Evolutionary conservation across 2,113 vertebrate genomes (phyloP), one percentile per base, ranked within the genome.

Genomic region (Thunnus maccoyii): DNA sequence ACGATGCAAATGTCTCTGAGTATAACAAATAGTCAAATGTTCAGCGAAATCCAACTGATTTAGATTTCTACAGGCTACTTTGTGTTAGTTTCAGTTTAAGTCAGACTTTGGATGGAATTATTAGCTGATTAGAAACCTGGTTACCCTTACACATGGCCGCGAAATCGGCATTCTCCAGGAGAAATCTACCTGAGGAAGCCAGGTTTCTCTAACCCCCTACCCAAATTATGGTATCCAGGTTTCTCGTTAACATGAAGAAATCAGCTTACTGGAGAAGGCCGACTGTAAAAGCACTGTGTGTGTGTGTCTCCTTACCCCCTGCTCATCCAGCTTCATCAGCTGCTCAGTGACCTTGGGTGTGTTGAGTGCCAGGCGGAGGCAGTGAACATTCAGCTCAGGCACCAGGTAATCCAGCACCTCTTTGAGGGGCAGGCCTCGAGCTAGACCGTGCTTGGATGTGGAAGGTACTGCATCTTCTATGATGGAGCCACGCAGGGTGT

Each of bases 341-440:
- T 99, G 98, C 64, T 99, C 98, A 0, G 98, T 99, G 91, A 99
- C 98, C 88, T 99, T 99, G 0, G 98, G 98, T 1, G 98, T 99
- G 93, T 99, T 99, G 90, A 99, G 97, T 56, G 98, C 98, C 90
- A 99, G 91, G 4, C 98, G 95, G 25, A 99, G 92, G 88, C 98
- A 99, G 91, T 99, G 97, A 20, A 95, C 96, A 2, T 97, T 99
- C 80, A 99, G 95, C 91, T 99, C 98, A 0, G 98, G 97, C 78
- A 99, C 94, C 5, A 99, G 96, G 15, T 97, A 97, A 67, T 99
- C 98, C 79, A 99, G 92, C 46, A 99, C 98, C 91, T 99, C 98
- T 88, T 99, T 99, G n/a, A 99, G 95, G 3, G 98, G 98, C 75
- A 99, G 92, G 1, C 98, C 98, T 73, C 98, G 95, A 44, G 97